Evolutionary conservation across 2,888 invertebrate species (phyloP).

Genomic region (Mimas tiliae): DNA sequence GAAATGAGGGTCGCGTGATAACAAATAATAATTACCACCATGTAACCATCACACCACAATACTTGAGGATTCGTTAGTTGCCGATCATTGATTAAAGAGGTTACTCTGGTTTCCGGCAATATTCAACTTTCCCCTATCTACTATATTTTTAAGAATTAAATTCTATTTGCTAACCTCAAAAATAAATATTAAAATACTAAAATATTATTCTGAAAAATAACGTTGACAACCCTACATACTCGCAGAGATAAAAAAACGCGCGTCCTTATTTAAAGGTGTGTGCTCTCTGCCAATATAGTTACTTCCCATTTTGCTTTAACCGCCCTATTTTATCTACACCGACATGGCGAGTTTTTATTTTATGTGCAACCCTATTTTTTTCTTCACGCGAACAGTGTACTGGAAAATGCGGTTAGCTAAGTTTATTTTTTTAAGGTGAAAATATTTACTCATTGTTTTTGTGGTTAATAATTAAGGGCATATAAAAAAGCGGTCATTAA

Average conservation of each 20-base stretch:
- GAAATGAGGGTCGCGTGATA: no score
- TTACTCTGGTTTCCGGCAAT: no score
- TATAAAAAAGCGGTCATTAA: no score
- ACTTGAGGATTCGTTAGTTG: no score
- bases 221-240: not conserved
- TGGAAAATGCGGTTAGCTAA: constrained; percentile 4
- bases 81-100: no score
- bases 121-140: no score
- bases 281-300: constrained; percentile 31
- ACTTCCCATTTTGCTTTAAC: constrained; percentile 25
- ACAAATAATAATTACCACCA: no score
- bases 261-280: constrained; percentile 37
- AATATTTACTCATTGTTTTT: not conserved
- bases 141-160: no score
- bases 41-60: no score
- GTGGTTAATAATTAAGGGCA: not conserved
- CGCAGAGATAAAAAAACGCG: constrained; percentile 33
- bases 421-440: not conserved
- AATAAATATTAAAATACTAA: not conserved
- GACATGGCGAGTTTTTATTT: constrained; percentile 24
- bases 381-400: not conserved
- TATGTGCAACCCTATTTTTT: constrained; percentile 21
- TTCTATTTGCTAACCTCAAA: no score
- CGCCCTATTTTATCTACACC: constrained; percentile 20
- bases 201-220: not conserved